Percentiles rank a stretch among this genome's conserved stretches.
Evolutionary conservation across 2,113 vertebrate genomes (phyloP).

Genomic region (Morone chrysops): DNA sequence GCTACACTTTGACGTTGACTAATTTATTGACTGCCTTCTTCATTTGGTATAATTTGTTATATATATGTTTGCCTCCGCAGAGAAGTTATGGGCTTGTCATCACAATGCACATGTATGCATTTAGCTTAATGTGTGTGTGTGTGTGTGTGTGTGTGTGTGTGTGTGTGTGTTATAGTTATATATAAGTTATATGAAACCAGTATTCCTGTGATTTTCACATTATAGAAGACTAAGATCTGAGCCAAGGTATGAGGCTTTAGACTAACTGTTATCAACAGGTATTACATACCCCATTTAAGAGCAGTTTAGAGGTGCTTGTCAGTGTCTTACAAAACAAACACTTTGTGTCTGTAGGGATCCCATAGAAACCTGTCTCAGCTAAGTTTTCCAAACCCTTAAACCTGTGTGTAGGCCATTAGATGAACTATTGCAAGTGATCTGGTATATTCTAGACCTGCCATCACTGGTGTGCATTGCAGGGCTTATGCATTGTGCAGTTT

Average conservation of each 20-base stretch:
- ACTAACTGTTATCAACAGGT: slow-evolving; percentile 32
- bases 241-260: slow-evolving; percentile 14
- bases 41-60: slow-evolving; percentile 52
- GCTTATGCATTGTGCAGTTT: slow-evolving; percentile 46
- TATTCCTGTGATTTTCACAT: no score
- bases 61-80: slow-evolving; percentile 34
- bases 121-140: slow-evolving; percentile 1
- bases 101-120: not conserved
- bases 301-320: slow-evolving; percentile 7
- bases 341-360: slow-evolving; percentile 8
- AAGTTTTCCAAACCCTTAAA: slow-evolving; percentile 16
- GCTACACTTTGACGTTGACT: slow-evolving; percentile 30
- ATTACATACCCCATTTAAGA: slow-evolving; percentile 22
- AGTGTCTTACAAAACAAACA: slow-evolving; percentile 22
- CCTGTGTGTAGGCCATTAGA: not conserved
- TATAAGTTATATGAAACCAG: no score
- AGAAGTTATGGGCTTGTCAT: slow-evolving; percentile 48
- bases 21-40: slow-evolving; percentile 53
- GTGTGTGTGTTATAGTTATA: no score
- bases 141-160: not conserved
- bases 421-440: slow-evolving; percentile 22
- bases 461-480: slow-evolving; percentile 4
- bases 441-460: slow-evolving; percentile 22
- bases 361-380: slow-evolving; percentile 10
- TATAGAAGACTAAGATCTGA: not conserved